Percentiles rank a stretch among this genome's conserved stretches.
These are phyloP conservation scores for Drosophila subobscura DNA, from an alignment of 1,140 invertebrate genomes.

Conservation along the genomic window DNA sequence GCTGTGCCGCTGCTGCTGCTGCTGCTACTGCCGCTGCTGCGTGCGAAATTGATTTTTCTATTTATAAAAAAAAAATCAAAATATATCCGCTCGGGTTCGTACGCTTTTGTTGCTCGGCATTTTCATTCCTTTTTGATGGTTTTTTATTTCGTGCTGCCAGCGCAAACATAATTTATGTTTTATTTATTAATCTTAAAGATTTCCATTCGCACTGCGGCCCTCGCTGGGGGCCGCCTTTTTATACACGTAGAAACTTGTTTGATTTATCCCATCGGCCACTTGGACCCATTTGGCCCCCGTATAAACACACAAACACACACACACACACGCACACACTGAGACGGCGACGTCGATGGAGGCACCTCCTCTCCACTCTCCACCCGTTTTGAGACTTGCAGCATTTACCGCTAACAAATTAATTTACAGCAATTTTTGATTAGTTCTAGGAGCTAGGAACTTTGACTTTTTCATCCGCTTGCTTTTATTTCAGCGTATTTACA, in stretches of 20 bases:
- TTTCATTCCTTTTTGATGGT: slow-evolving; percentile 52
- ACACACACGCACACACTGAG: slow-evolving; percentile 10
- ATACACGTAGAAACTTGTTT: slow-evolving; percentile 69
- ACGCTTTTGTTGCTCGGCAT: slow-evolving; percentile 35
- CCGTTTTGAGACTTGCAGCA: slow-evolving; percentile 15
- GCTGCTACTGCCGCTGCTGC: slow-evolving; percentile 53
- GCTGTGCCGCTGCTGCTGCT: slow-evolving; percentile 38
- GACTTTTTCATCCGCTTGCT: slow-evolving; percentile 10
- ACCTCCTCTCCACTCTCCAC: too few relatives aligned
- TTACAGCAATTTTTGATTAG: slow-evolving; percentile 51
- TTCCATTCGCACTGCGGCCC: slow-evolving; percentile 50
- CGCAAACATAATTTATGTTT: slow-evolving; percentile 78
- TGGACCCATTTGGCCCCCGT: slow-evolving; percentile 50
- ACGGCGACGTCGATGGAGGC: too few relatives aligned
- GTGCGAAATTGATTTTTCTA: slow-evolving; percentile 82
- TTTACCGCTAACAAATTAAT: slow-evolving; percentile 63
- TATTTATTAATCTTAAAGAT: slow-evolving; percentile 66
- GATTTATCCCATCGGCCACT: slow-evolving; percentile 72
- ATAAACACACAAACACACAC: slow-evolving; percentile 26
- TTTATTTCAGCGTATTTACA: slow-evolving; percentile 65
- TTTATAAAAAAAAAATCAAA: slow-evolving; percentile 82
- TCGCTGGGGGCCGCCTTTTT: slow-evolving; percentile 23
- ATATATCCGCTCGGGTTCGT: slow-evolving; percentile 68
- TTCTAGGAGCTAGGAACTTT: slow-evolving; percentile 67
- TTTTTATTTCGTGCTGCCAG: slow-evolving; percentile 67